Conservation (phyloP, 2,797 vertebrate genomes). For the Poeciliopsis presidionis region DNA sequence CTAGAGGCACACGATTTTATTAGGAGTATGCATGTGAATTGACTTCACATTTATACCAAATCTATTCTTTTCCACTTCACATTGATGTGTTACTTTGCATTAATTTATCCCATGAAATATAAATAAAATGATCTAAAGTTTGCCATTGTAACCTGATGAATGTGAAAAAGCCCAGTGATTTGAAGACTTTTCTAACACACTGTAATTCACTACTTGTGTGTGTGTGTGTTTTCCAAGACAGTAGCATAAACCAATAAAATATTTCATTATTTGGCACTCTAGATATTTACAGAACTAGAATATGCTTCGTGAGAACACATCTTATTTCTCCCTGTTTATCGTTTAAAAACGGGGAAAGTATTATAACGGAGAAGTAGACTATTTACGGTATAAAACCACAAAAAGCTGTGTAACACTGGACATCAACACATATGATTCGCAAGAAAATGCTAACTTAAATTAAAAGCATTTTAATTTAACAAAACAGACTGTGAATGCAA, state of each 20-base stretch:
- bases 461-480: slow-evolving; percentile 11
- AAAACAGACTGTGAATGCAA: slow-evolving; percentile 3
- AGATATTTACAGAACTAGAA: background rate
- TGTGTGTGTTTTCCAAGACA: background rate
- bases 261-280: background rate
- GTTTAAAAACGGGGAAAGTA: slow-evolving; percentile 1
- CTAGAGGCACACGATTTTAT: background rate
- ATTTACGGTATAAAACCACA: background rate
- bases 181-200: background rate
- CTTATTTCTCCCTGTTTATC: background rate
- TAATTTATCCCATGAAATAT: background rate
- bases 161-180: background rate
- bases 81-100: background rate
- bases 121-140: background rate
- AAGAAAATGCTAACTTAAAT: slow-evolving; percentile 7
- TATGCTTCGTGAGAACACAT: background rate
- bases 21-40: background rate
- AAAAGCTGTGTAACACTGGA: slow-evolving; percentile 7
- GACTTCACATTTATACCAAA: background rate
- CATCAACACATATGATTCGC: slow-evolving; percentile 7
- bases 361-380: slow-evolving; percentile 3
- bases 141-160: background rate
- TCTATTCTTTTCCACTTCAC: background rate
- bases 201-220: background rate
- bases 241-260: background rate